phyloP scores from a whole-genome alignment of 2,888 invertebrate species.

The Eledona agricola region DNA sequence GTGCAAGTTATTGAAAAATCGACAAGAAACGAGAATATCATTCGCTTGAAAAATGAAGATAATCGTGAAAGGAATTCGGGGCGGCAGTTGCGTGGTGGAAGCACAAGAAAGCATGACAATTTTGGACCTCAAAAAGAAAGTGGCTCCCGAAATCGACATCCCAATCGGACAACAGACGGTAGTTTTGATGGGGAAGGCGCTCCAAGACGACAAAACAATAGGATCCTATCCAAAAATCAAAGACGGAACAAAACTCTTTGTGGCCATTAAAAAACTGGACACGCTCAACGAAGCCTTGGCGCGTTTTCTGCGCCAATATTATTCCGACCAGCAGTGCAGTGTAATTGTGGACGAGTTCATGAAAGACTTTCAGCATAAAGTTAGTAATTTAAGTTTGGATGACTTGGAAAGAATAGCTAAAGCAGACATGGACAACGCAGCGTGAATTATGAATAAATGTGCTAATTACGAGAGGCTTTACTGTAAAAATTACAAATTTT shows the following conservation, averaged over 20 bases:
- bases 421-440: conserved; percentile 55
- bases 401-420: conserved; percentile 62
- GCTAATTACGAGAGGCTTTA: conserved; percentile 15
- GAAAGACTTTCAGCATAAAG: conserved; percentile 61
- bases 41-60: conserved; percentile 77
- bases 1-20: no score
- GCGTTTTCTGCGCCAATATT: conserved; percentile 70
- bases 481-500: conserved; percentile 57
- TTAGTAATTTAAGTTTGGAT: conserved; percentile 60
- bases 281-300: conserved; percentile 68
- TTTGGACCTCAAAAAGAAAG: conserved; percentile 73
- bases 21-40: no score
- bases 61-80: conserved; percentile 76
- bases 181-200: conserved; percentile 74
- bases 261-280: conserved; percentile 75
- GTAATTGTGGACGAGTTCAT: conserved; percentile 69
- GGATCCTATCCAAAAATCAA: conserved; percentile 76
- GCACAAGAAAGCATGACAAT: conserved; percentile 71
- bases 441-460: conserved; percentile 32
- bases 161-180: conserved; percentile 76
- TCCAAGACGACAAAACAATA: conserved; percentile 76
- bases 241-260: conserved; percentile 77
- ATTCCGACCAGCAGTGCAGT: conserved; percentile 72
- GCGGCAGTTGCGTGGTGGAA: conserved; percentile 74
- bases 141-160: conserved; percentile 71